Conservation (phyloP, 2,113 vertebrate species). For the Perognathus longimembris region DNA sequence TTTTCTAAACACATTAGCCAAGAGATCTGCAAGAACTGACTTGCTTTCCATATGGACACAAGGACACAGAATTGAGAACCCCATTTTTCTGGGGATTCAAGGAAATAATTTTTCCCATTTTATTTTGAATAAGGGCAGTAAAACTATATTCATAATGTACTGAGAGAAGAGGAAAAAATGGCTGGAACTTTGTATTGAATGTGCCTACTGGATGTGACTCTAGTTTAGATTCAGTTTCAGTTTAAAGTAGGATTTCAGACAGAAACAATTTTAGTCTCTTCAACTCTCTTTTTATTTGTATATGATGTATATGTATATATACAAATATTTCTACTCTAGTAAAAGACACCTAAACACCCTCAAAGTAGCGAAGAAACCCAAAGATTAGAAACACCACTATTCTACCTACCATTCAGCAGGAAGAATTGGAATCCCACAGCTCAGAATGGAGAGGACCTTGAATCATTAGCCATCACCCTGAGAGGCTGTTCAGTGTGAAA, state of each 20-base stretch:
- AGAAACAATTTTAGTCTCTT: no score
- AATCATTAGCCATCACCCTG: not conserved
- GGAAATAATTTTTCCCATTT: not conserved
- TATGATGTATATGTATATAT: not conserved
- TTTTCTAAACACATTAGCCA: no score
- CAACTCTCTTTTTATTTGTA: no score
- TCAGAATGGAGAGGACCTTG: not conserved
- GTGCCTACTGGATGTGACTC: no score
- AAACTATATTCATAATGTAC: no score
- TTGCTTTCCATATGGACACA: no score
- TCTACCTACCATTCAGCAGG: fast-evolving
- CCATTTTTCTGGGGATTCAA: not conserved
- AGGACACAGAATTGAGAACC: not conserved
- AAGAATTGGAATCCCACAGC: not conserved
- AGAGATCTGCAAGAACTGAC: no score
- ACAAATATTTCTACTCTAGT: not conserved
- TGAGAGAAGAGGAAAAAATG: no score
- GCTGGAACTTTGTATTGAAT: no score
- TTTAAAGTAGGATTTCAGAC: no score
- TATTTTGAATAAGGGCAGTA: not conserved
- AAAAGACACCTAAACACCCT: not conserved
- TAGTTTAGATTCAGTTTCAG: no score
- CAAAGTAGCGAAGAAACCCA: not conserved
- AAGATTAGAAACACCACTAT: not conserved
- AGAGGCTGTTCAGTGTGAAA: not conserved